phyloP scores from a whole-genome alignment of 2,888 invertebrate genomes.

The Norana najaformis region DNA sequence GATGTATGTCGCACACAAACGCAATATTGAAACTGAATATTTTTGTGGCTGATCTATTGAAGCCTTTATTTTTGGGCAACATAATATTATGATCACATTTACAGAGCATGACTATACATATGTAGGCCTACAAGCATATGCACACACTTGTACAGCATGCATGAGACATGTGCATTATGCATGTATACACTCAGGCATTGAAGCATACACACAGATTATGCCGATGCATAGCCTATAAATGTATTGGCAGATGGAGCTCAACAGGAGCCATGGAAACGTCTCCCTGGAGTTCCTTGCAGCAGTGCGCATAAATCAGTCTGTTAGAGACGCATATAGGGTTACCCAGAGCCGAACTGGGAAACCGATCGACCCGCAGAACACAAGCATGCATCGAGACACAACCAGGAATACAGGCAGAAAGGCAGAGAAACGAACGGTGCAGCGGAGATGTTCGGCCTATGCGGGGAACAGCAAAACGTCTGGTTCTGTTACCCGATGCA shows the following conservation, averaged over 20 bases:
- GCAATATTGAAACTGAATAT: background rate
- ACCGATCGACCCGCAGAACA: background rate
- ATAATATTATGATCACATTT: background rate
- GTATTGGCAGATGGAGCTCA: background rate
- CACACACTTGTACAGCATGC: too few relatives aligned
- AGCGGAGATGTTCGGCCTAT: background rate
- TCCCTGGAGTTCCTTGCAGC: background rate
- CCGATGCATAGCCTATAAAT: background rate
- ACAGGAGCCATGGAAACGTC: background rate
- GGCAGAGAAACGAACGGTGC: background rate
- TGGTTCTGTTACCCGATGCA: background rate
- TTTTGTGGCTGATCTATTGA: background rate
- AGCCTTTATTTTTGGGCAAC: background rate
- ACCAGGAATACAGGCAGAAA: background rate
- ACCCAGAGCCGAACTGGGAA: background rate
- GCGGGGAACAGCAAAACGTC: background rate
- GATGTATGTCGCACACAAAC: background rate
- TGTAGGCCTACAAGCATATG: background rate
- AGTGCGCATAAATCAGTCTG: background rate
- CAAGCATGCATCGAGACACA: background rate
- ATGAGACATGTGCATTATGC: background rate
- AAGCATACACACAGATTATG: background rate
- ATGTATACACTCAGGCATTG: background rate
- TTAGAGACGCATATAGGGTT: constrained; percentile 5
- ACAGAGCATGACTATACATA: background rate